Evolutionary conservation across 1,140 invertebrate species (phyloP).

Genomic region (Leptinotarsa undecemlineata): DNA sequence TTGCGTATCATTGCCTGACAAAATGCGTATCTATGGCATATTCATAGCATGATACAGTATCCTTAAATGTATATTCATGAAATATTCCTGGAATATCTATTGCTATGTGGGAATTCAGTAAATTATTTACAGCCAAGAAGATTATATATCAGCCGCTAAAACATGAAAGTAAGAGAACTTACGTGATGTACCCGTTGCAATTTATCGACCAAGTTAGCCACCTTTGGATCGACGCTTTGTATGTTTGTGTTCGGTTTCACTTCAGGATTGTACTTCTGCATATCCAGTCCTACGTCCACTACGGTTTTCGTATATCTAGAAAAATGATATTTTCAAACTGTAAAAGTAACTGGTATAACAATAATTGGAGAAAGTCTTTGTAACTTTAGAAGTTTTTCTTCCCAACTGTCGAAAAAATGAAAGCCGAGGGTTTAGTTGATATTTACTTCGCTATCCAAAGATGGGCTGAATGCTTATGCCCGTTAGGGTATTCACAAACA

Average conservation of each 20-base stretch:
- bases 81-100: no score
- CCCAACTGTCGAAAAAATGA: no score
- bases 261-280: slow-evolving; percentile 72
- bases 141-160: slow-evolving; percentile 15
- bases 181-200: slow-evolving; percentile 68
- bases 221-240: slow-evolving; percentile 59
- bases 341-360: not conserved
- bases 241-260: slow-evolving; percentile 58
- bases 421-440: no score
- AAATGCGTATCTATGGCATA: no score
- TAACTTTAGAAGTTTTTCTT: not conserved
- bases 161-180: slow-evolving; percentile 42
- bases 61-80: no score
- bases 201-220: slow-evolving; percentile 66
- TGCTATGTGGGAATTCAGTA: no score
- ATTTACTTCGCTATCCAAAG: no score
- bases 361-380: no score
- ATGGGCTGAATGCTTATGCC: no score
- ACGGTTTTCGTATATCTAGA: slow-evolving; percentile 67
- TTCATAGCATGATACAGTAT: no score
- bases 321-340: not conserved
- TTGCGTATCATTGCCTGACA: no score
- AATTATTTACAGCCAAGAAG: not conserved
- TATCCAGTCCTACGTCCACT: slow-evolving; percentile 62
- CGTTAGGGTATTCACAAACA: no score